A percentile compares a stretch with the other conserved stretches of the same genome.
Evolutionary conservation across 1,140 invertebrate species (phyloP).

Genomic region (Oryctes rhinoceros): DNA sequence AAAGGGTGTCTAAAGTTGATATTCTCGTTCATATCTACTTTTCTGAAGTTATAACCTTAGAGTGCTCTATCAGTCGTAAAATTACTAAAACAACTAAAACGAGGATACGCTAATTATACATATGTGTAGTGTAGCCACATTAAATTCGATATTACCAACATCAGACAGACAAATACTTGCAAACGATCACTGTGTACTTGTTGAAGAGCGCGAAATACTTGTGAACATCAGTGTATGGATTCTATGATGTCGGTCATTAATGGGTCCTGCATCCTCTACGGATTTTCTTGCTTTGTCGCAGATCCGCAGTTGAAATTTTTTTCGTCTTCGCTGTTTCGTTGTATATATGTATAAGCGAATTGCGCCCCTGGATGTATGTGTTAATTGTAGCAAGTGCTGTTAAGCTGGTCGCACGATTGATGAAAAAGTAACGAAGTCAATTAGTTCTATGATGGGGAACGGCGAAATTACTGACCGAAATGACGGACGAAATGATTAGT

Average conservation of each 20-base stretch:
- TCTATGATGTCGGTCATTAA: background rate
- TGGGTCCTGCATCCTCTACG: background rate
- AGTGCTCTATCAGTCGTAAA: too few relatives aligned
- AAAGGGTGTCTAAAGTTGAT: too few relatives aligned
- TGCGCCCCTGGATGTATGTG: constrained; percentile 3
- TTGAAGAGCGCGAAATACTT: too few relatives aligned
- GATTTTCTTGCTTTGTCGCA: constrained; percentile 17
- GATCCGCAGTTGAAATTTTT: background rate
- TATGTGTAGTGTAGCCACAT: too few relatives aligned
- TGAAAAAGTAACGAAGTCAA: constrained; percentile 34
- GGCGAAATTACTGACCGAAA: constrained; percentile 26
- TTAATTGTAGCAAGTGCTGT: constrained; percentile 22
- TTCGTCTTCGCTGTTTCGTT: background rate
- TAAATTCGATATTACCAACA: too few relatives aligned
- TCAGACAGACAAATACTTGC: too few relatives aligned
- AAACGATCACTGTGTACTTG: too few relatives aligned
- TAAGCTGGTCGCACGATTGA: constrained; percentile 10
- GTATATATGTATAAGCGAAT: background rate
- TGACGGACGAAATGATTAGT: background rate
- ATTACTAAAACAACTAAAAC: too few relatives aligned
- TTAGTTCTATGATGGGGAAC: background rate
- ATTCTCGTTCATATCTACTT: too few relatives aligned
- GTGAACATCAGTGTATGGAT: background rate
- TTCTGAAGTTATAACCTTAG: too few relatives aligned
- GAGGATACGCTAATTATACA: too few relatives aligned